A percentile compares a stretch with the other conserved stretches of the same genome.
Evolutionary conservation across 1,140 invertebrate genomes (phyloP).

Genomic region (Trichogramma pretiosum): DNA sequence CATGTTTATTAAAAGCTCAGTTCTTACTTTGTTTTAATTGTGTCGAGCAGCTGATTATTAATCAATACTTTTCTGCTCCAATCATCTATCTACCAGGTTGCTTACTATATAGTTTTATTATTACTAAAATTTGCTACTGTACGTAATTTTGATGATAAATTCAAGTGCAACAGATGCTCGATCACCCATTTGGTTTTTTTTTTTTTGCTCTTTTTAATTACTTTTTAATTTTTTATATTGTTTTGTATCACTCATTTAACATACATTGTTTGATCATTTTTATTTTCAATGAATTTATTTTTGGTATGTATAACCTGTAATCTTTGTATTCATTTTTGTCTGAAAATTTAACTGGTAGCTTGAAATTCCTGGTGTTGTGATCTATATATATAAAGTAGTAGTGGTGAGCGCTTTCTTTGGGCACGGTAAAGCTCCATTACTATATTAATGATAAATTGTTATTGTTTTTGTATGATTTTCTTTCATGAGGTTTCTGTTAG

Average conservation of each 20-base stretch:
- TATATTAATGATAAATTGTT: constrained; percentile 4
- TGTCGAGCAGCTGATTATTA: constrained; percentile 22
- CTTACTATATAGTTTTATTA: no score
- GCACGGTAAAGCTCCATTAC: constrained; percentile 32
- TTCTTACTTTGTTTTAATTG: constrained; percentile 9
- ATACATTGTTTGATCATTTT: constrained; percentile 27
- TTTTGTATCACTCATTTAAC: constrained; percentile 25
- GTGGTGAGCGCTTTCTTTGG: constrained; percentile 40
- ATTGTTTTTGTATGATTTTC: constrained; percentile 2
- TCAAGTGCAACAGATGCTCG: no score
- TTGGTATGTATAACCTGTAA: constrained; percentile 12
- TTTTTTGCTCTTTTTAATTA: constrained; percentile 6
- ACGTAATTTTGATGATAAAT: no score
- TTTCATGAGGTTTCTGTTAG: background rate
- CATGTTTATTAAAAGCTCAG: constrained; percentile 9
- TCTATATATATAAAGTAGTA: no score
- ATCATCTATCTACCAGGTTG: no score
- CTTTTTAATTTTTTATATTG: constrained; percentile 22
- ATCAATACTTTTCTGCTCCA: no score
- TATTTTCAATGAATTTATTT: constrained; percentile 8
- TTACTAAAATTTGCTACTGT: no score
- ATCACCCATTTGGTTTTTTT: constrained; percentile 11
- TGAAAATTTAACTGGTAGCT: constrained; percentile 40
- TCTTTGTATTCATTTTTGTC: no score
- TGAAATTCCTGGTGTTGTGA: constrained; percentile 43